Conservation (phyloP, 2,888 invertebrate species). For the Micoletzkya japonica region DNA sequence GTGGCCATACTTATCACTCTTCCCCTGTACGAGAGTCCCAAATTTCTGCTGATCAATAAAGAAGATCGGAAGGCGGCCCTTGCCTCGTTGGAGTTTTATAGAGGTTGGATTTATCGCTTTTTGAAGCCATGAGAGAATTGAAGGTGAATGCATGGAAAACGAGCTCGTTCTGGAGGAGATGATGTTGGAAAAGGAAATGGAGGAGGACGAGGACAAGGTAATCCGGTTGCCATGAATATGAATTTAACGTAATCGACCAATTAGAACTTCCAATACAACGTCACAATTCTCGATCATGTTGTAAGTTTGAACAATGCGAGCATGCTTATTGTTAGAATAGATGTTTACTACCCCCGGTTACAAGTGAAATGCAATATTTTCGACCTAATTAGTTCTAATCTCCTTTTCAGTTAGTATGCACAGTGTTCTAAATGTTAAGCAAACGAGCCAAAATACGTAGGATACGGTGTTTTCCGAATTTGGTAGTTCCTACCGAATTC, state of each 20-base stretch:
- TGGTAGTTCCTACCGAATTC: too few species aligned
- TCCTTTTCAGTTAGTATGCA: too few species aligned
- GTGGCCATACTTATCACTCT: conserved; percentile 43
- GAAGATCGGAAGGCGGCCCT: conserved; percentile 35
- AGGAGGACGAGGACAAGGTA: conserved; percentile 12
- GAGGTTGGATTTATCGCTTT: conserved; percentile 29
- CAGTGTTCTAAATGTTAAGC: too few species aligned
- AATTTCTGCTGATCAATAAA: conserved; percentile 42
- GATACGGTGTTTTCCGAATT: too few species aligned
- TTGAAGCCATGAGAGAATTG: neutral
- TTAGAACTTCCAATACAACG: neutral
- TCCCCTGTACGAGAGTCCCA: conserved; percentile 49
- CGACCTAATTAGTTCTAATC: too few species aligned
- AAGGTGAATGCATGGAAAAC: conserved; percentile 15
- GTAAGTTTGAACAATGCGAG: neutral
- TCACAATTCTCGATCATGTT: neutral
- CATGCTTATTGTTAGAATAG: too few species aligned
- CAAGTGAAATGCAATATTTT: too few species aligned
- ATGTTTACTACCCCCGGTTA: too few species aligned
- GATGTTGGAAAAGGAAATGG: conserved; percentile 36
- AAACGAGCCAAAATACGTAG: too few species aligned
- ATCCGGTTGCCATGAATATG: too few species aligned
- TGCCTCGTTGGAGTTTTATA: conserved; percentile 39
- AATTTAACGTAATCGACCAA: too few species aligned
- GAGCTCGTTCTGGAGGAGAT: conserved; percentile 38